Base-by-base conservation (phyloP, 2,113 vertebrate species). In the Mormyrus iriodes region DNA sequence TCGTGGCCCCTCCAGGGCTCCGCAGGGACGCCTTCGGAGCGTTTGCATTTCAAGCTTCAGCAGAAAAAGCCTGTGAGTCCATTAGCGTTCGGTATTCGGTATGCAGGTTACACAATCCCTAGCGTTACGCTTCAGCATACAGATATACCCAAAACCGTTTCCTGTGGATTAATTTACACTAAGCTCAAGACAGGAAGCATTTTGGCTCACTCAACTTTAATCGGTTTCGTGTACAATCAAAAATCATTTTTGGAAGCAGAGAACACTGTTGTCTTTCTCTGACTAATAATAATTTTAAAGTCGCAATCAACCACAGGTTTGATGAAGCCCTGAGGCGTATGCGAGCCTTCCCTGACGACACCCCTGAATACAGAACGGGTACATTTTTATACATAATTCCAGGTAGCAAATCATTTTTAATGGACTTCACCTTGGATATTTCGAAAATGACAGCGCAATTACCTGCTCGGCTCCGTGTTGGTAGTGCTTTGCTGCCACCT, bases 401-500 rank as follows among this genome's bases (percentile, higher is more conserved):
- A 79, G 17, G 73, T 79, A 79, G 35, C 35, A 79, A 79, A 79
- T 17, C 5, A 42, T 79, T 79, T 76, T 42, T 79, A 42, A 79
- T 79, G 4, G 31, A 79, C 15, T 79, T 84, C 48, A 44, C 17
- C 44, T 84, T 84, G 44, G 44, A 42, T 42, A 42, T 79, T 53
- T 79, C 73, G 10, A 21, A 48, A 84, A 84, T 9, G 39, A 21
- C 48, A 55, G 31, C 85, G 12, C 12, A 52, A 35, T 46, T 35
- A 86, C 2, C 85, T 4, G 5, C 73, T 7, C 6, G 76, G 9
- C n/a, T 83, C 73, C 9, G 49, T 53, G 44, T 83, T 44, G 15
- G 8, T 55, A 49, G 48, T 49, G 17, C 88, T 51, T 82, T 55
- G 51, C 65, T 88, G 88, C 88, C 88, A 53, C 73, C 88, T 83